Base-by-base conservation (phyloP, 2,113 vertebrate genomes). In the Larimichthys crocea region DNA sequence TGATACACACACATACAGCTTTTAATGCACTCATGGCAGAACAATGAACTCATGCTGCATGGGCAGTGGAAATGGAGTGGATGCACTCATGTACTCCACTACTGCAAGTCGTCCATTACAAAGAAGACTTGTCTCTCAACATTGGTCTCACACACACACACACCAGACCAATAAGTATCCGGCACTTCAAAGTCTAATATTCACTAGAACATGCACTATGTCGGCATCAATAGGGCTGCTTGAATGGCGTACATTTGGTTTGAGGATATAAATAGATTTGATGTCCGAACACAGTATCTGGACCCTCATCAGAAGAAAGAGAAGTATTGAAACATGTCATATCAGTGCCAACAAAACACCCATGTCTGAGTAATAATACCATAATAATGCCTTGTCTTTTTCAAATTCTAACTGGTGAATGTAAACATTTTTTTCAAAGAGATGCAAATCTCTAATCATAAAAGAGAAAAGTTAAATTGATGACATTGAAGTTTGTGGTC, bases 11-110 rank as follows among this genome's bases (percentile, higher is more conserved):
- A 35, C 31, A 55, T 2, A n/a, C 24, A 31, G 15, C 52, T 40
- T 44, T 42, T 62, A 53, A 74, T 70, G 46, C 62, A 75, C 74
- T 76, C 69, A 71, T 59, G 74, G 50, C 65, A 82, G 73, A 79
- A 69, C 76, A 84, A 82, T 87, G 69, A 84, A 17, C 19, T 73
- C 52, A 72, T 31, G 79, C 79, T 86, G 52, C 72, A 40, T 5
- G 46, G 57, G 57, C 56, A 64, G 73, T 50, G 57, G 66, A 14
- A 72, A 59, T 31, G 42, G 24, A 69, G 66, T 60, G 55, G 59
- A 70, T 56, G 56, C 52, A 72, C 67, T 66, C 22, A 35, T 46
- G 61, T 35, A 29, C 60, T 76, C 60, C 61, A 73, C 55, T 62
- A 42, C 31, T 26, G 66, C 64, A 53, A 53, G 46, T 22, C 26